Evolutionary conservation across 2,888 invertebrate genomes (phyloP), one percentile per base, ranked within the genome.

Genomic region (Stegana nigrithorax): DNA sequence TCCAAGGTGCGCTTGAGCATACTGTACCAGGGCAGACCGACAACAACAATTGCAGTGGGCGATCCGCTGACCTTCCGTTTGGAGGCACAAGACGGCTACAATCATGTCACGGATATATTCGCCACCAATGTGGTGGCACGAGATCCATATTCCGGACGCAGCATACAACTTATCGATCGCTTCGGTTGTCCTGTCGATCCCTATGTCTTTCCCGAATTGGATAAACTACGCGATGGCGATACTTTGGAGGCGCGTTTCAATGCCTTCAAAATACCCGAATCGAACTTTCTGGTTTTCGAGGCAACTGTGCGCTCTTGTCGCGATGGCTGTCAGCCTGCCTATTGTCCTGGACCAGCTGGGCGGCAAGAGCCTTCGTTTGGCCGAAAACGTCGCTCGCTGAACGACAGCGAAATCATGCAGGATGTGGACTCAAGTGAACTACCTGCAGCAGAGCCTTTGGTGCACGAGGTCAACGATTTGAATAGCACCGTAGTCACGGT

Each of bases 241-340:
- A 94, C 93, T 3, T 86, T 96, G 59, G 95, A 96, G 87, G 95
- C 96, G 0, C 89, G 95, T 75, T 96, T 96, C 84, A 95, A 96
- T 84, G 96, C 96, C 0, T 96, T 96, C 83, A 96, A 96, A 86
- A 95, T 96, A 69, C 96, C 96, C 0, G 96, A 96, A 86, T 96
- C 96, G 0, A 96, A 96, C 85, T 95, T 95, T 88, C 86, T 96
- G 72, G 94, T 96, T 0, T 96, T 96, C 79, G 96, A 96, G 86
- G 96, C 96, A 0, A 96, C 94, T 0, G 96, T 96, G 0, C 88
- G 93, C 62, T 94, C 95, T 0, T 96, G 96, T 75, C 88, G 94
- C 44, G 94, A 95, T 56, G 94, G 95, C 6, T 96, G 96, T 79
- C 94, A 95, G 81, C 95, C 96, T 50, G 95, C 95, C 8, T 94